Percentiles rank a stretch among this genome's conserved stretches.
Conservation (phyloP, 1,140 invertebrate genomes). For the Camponotus pennsylvanicus region DNA sequence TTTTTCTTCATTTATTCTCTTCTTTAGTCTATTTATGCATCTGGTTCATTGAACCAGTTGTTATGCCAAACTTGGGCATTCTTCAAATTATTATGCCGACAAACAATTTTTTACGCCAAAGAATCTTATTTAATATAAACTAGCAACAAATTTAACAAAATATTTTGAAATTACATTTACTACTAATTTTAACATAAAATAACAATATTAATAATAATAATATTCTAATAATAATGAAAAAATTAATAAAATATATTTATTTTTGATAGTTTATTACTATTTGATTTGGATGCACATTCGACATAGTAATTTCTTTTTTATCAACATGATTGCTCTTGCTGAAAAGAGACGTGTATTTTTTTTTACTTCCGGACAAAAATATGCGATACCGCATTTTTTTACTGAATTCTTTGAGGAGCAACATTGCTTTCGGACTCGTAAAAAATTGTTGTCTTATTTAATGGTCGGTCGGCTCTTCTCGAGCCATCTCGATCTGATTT, state of each 20-base stretch:
- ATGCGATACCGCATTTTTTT: background rate
- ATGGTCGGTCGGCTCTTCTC: constrained; percentile 58
- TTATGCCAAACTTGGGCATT: no score
- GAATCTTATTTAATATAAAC: no score
- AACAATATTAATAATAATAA: background rate
- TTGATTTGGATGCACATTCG: background rate
- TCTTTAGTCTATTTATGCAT: no score
- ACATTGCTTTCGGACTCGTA: constrained; percentile 46
- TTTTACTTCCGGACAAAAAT: background rate
- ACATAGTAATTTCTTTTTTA: background rate
- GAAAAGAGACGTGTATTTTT: background rate
- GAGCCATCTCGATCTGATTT: constrained; percentile 72
- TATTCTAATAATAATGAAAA: background rate
- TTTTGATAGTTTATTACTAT: background rate
- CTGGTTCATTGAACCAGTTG: no score
- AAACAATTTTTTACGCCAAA: no score
- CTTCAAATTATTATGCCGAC: no score
- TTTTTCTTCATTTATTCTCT: background rate
- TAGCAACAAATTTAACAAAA: no score
- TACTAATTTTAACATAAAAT: background rate
- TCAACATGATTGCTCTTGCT: background rate
- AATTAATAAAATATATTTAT: background rate
- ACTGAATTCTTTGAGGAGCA: background rate
- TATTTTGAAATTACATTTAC: background rate
- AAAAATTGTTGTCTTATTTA: constrained; percentile 64